phyloP scores from a whole-genome alignment of 2,888 invertebrate genomes.

The Chloromyia formosa region DNA sequence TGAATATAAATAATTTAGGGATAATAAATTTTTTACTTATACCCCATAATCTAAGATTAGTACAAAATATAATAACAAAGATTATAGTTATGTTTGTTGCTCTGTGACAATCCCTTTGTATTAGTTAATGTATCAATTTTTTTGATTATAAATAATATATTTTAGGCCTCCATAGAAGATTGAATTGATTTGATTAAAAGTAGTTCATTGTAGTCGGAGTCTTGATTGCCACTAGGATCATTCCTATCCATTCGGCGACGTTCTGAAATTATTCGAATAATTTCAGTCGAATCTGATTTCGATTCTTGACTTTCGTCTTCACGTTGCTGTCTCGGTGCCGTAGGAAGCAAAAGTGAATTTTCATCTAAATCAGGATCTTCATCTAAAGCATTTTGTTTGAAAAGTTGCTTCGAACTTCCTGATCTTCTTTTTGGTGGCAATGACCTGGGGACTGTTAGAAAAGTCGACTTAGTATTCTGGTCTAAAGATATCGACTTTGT shows the following conservation, averaged over 20 bases:
- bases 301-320: conserved; percentile 47
- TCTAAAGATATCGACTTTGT: conserved; percentile 61
- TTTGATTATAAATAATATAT: too few relatives aligned
- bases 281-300: conserved; percentile 63
- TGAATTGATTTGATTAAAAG: conserved; percentile 61
- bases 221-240: conserved; percentile 61
- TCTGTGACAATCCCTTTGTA: too few relatives aligned
- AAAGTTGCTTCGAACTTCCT: conserved; percentile 68
- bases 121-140: too few relatives aligned
- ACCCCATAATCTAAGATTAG: too few relatives aligned
- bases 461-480: conserved; percentile 56
- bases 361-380: conserved; percentile 67
- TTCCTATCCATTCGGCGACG: conserved; percentile 62
- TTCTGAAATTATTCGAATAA: conserved; percentile 63
- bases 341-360: conserved; percentile 65
- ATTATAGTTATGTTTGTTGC: too few relatives aligned
- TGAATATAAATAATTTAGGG: too few relatives aligned
- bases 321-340: conserved; percentile 45
- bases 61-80: too few relatives aligned
- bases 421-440: conserved; percentile 64
- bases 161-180: conserved; percentile 60
- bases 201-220: conserved; percentile 63
- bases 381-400: conserved; percentile 68
- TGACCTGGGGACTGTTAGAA: conserved; percentile 61
- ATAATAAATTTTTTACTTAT: too few relatives aligned